Evolutionary conservation across 2,113 vertebrate genomes (phyloP), one percentile per base, ranked within the genome.

Genomic region (Phalacrocorax brasilianus): DNA sequence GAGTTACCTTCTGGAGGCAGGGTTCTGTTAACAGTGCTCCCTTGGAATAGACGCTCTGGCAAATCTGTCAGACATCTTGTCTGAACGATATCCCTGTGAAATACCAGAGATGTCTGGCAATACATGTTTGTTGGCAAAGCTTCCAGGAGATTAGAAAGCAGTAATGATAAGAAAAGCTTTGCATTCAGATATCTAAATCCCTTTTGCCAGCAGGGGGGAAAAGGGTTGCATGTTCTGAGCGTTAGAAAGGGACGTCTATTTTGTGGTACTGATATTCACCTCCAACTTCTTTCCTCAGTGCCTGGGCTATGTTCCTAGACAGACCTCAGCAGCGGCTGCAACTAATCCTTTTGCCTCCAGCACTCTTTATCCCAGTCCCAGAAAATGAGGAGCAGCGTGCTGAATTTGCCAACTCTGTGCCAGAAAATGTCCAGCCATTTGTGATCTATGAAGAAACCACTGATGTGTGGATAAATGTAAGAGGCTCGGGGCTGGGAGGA

Each of bases 381-480:
- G 98, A 99, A 44, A 98, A 97, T 2, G 98, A 98, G 55, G 98
- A 98, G 55, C 98, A 98, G 93, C 98, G 99, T 77, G 96, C 96
- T 78, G 98, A 99, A 93, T 97, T 98, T 53, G 97, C 99, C 95
- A 98, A 98, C 93, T 98, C 98, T 2, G 97, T 99, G 84, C 98
- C 99, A 74, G 98, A 95, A 89, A 97, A 98, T 9, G 94, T 98
- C 63, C 99, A 99, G 96, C 99, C 99, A 2, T 98, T 98, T 72
- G 95, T 99, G 38, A 98, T 99, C 85, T 99, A 99, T 11, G 99
- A 99, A 95, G 99, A 99, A 97, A 98, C 98, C 97, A 99, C 99
- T 4, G 98, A 99, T 13, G 98, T 99, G 96, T 99, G 99, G 99
- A 99, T 99, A 97, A 99, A 99, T 28, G 99, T 99, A 98, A 98